Evolutionary conservation across 2,888 invertebrate species (phyloP).

Genomic region (Microplitis deprimator): DNA sequence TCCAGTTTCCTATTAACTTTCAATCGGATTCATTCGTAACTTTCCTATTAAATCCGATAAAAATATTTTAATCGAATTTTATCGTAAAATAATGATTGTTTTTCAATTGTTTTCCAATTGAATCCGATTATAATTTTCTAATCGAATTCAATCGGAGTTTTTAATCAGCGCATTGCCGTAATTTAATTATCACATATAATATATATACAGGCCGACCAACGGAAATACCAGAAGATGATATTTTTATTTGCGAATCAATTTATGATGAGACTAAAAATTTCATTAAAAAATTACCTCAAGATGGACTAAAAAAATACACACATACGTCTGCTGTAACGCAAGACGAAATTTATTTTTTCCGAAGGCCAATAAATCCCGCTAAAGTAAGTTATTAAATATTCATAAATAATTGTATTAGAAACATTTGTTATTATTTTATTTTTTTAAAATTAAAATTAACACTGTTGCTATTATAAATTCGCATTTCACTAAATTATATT

Average conservation of each 20-base stretch:
- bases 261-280: constrained; percentile 91
- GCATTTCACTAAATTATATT: constrained; percentile 8
- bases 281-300: constrained; percentile 79
- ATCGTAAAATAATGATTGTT: neutral
- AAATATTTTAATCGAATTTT: neutral
- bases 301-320: constrained; percentile 85
- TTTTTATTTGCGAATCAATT: constrained; percentile 92
- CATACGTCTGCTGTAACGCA: constrained; percentile 89
- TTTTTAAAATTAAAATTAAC: constrained; percentile 23
- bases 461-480: constrained; percentile 5
- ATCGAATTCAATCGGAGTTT: too few relatives aligned
- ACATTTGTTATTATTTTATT: constrained; percentile 1
- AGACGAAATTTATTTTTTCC: constrained; percentile 92
- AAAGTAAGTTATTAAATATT: constrained; percentile 70
- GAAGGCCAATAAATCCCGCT: constrained; percentile 78
- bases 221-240: constrained; percentile 92
- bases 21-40: too few relatives aligned
- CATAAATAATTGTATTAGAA: too few relatives aligned
- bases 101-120: neutral
- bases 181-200: constrained; percentile 2
- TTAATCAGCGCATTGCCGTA: too few relatives aligned
- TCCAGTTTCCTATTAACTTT: neutral
- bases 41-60: too few relatives aligned
- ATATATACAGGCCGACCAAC: constrained; percentile 84
- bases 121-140: too few relatives aligned